phyloP scores from a whole-genome alignment of 2,797 vertebrate genomes.

The Acomys russatus region DNA sequence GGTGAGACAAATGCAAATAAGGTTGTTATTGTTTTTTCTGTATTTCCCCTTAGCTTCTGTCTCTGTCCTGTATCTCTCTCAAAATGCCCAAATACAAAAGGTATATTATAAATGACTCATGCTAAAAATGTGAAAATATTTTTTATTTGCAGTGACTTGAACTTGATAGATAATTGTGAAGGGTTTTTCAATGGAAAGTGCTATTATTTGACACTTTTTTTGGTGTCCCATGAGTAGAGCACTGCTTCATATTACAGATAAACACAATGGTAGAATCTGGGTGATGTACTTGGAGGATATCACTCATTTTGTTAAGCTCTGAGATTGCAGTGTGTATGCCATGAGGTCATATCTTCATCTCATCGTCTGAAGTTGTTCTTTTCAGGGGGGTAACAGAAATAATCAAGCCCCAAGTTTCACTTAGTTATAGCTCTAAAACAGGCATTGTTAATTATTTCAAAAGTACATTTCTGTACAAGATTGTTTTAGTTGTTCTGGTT shows the following conservation, averaged over 20 bases:
- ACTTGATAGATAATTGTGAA: constrained; percentile 39
- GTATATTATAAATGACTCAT: neutral
- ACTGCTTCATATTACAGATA: neutral
- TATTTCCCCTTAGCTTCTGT: neutral
- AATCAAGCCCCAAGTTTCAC: neutral
- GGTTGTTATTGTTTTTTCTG: neutral
- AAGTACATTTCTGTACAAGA: neutral
- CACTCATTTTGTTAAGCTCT: constrained; percentile 12
- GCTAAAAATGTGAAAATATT: neutral
- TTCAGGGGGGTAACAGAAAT: neutral
- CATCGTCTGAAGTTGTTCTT: neutral
- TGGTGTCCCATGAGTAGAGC: neutral
- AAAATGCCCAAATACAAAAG: neutral
- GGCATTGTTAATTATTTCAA: neutral
- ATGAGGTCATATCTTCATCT: neutral
- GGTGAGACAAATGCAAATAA: constrained; percentile 75
- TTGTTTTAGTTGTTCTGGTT: too few species aligned
- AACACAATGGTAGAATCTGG: neutral
- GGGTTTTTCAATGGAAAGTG: neutral
- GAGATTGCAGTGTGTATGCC: neutral
- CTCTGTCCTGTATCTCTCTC: neutral
- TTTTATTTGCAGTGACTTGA: constrained; percentile 55
- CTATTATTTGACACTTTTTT: neutral
- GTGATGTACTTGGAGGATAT: neutral
- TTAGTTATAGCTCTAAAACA: neutral